Evolutionary conservation across 2,888 invertebrate genomes (phyloP).

Genomic region (Synanthedon formicaeformis): DNA sequence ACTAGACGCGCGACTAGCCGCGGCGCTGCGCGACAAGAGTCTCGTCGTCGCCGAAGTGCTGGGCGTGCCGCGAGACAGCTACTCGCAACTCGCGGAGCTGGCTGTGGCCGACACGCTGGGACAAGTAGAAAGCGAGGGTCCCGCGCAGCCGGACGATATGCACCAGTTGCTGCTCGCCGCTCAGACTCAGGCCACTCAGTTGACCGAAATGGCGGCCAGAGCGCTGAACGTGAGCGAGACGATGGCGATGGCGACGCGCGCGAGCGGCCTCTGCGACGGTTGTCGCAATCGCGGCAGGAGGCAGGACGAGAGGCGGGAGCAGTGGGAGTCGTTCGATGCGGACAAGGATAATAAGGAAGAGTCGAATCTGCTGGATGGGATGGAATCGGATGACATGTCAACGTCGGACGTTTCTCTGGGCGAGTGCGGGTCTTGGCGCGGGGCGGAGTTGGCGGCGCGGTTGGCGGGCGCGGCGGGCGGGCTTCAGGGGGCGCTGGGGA

Average conservation of each 20-base stretch:
- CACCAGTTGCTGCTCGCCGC: constrained; percentile 54
- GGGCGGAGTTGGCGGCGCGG: not conserved
- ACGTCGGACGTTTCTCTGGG: too few species aligned
- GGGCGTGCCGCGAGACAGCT: constrained; percentile 32
- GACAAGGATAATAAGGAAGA: not conserved
- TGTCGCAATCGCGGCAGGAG: constrained; percentile 12
- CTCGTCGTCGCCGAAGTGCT: constrained; percentile 33
- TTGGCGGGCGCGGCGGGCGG: constrained; percentile 27
- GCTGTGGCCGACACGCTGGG: constrained; percentile 49
- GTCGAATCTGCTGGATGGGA: not conserved
- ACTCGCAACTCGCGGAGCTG: constrained; percentile 40
- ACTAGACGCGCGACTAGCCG: constrained; percentile 40
- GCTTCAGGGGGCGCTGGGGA: constrained; percentile 27
- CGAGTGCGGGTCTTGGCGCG: too few species aligned
- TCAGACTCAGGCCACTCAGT: constrained; percentile 49
- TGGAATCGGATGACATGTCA: too few species aligned
- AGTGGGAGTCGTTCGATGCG: not conserved
- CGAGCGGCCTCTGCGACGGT: constrained; percentile 29
- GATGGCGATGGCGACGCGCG: constrained; percentile 19
- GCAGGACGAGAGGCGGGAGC: not conserved
- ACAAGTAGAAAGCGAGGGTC: constrained; percentile 18
- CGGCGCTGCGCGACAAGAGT: constrained; percentile 42
- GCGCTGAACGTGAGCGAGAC: constrained; percentile 36
- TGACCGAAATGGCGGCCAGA: constrained; percentile 34
- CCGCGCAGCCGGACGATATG: constrained; percentile 19